Conservation (phyloP, 2,113 vertebrate species). For the Rhineura floridana region DNA sequence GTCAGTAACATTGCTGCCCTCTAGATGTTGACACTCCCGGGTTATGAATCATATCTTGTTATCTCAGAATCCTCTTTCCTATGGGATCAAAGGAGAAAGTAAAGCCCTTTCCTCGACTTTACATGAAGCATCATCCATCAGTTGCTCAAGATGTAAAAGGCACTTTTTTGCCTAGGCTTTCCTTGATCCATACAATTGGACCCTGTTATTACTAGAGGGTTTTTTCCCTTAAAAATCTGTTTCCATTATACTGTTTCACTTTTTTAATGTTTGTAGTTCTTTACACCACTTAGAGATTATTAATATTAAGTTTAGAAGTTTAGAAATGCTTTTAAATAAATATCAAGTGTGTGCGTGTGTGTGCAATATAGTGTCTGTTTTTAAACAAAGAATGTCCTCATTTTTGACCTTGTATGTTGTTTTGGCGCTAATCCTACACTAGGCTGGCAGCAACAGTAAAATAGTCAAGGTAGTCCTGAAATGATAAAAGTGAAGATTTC, state of each 20-base stretch:
- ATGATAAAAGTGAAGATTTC: constrained; percentile 14
- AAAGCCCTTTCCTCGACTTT: neutral
- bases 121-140: too few species aligned
- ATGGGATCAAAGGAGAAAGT: neutral
- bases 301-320: too few species aligned
- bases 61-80: neutral
- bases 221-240: too few species aligned
- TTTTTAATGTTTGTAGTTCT: too few species aligned
- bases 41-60: neutral
- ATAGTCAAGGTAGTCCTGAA: neutral
- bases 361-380: neutral
- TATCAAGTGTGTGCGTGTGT: neutral
- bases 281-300: too few species aligned
- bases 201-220: too few species aligned
- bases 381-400: neutral
- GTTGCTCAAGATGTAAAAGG: too few species aligned
- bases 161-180: too few species aligned
- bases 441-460: neutral
- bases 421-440: neutral
- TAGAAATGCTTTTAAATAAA: neutral
- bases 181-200: too few species aligned
- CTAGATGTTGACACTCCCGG: too few species aligned
- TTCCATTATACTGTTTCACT: too few species aligned
- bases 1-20: neutral
- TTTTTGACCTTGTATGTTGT: neutral